Percentiles rank a stretch among this genome's conserved stretches.
These are phyloP conservation scores for Leptobrachium ailaonicum DNA, from an alignment of 2,113 vertebrate genomes.

Conservation along the genomic window DNA sequence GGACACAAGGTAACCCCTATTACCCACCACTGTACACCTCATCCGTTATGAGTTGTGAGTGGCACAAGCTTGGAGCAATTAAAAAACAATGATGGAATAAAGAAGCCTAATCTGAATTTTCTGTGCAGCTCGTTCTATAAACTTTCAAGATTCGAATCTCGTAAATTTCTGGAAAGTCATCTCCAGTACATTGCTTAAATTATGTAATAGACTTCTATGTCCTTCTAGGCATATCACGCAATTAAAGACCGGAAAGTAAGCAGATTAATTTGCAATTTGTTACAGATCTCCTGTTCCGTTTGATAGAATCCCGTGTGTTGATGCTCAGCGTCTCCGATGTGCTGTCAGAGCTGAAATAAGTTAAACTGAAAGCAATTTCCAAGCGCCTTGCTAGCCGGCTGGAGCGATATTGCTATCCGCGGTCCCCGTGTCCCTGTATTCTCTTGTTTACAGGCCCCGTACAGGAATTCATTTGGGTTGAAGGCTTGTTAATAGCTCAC, in stretches of 20 bases:
- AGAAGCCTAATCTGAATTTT: too few relatives aligned
- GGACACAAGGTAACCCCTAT: too few relatives aligned
- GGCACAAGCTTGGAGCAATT: too few relatives aligned
- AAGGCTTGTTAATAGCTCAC: conserved; percentile 46
- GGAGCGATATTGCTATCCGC: neutral
- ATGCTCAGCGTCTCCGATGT: neutral
- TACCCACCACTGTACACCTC: too few relatives aligned
- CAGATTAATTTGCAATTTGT: conserved; percentile 23
- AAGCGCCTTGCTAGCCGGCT: conserved; percentile 25
- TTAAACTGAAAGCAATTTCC: conserved; percentile 42
- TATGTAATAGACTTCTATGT: conserved; percentile 8
- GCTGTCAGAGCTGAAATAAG: neutral
- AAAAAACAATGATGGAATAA: too few relatives aligned
- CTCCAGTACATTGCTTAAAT: neutral
- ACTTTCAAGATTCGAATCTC: too few relatives aligned
- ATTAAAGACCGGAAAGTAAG: neutral
- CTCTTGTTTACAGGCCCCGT: conserved; percentile 46
- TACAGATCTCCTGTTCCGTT: conserved; percentile 21
- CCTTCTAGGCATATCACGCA: conserved; percentile 16
- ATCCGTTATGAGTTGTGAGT: too few relatives aligned
- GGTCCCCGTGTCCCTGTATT: conserved; percentile 22
- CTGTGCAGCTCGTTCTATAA: too few relatives aligned
- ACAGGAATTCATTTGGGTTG: conserved; percentile 46
- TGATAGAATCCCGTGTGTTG: neutral
- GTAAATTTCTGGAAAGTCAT: neutral